Evolutionary conservation across 2,888 invertebrate species (phyloP), one percentile per base, ranked within the genome.

Genomic region (Sarcophaga variegata): DNA sequence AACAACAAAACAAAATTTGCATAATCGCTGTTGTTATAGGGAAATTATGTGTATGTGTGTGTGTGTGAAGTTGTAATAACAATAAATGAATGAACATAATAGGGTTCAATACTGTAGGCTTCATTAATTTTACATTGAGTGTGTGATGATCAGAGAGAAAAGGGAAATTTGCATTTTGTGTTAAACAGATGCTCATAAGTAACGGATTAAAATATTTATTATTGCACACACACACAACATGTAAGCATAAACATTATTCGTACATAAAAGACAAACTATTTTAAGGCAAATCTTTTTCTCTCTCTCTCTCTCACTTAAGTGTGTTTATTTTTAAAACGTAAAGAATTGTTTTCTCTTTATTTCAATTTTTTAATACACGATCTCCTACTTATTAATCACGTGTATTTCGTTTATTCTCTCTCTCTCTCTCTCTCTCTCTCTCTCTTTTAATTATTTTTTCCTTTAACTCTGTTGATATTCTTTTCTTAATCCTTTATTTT

Each of bases 111-210:
- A 79, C 71, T 85, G 80, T 62, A 81, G 76, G 80, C 84, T 76
- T 85, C 76, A 85, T 81, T 85, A 85, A 76, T 71, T 85, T 72
- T 54, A 59, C 37, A 66, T 81, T 71, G 60, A 81, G 37, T 37
- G 37, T 37, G 37, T 37, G 37, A 37, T 37, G 1, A 66, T 14
- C 76, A n/a, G n/a, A 80, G 5, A 54, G 14, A 17, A 54, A 3
- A 54, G 12, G 4, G 5, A 54, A 54, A 54, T 54, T 54, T 54
- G 54, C 54, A 59, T 71, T 76, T 80, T 67, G 6, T 25, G 59
- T 25, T 60, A 82, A 87, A 60, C 87, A 87, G 87, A 84, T 87
- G 87, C 81, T 84, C 79, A 87, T 81, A 84, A 79, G 84, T 87
- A 87, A 81, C 81, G 63, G 81, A 82, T 87, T 76, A 14, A 54